Evolutionary conservation across 2,888 invertebrate species (phyloP).

Genomic region (Perdita meconis): DNA sequence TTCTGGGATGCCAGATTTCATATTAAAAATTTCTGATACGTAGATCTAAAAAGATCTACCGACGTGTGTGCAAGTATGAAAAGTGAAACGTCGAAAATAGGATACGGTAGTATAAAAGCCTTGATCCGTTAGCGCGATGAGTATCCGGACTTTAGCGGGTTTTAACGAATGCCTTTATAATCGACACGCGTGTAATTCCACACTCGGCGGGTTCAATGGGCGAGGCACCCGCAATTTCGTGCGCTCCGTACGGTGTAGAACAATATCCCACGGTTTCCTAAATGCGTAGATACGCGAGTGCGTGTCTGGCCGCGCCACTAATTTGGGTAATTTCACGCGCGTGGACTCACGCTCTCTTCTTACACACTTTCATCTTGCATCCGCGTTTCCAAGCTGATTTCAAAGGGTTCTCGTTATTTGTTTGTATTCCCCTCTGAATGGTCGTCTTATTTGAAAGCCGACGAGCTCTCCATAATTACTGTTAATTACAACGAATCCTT

Average conservation of each 20-base stretch:
- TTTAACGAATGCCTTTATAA: conserved; percentile 31
- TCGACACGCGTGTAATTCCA: conserved; percentile 35
- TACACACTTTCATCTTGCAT: conserved; percentile 20
- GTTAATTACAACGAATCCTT: too few species aligned
- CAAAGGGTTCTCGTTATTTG: conserved; percentile 5
- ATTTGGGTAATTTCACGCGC: conserved; percentile 50
- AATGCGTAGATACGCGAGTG: conserved; percentile 24
- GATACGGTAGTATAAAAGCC: neutral
- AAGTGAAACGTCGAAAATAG: neutral
- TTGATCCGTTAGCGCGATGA: neutral
- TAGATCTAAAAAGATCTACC: neutral
- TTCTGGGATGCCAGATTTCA: too few species aligned
- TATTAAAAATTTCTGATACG: neutral
- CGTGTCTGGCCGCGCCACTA: conserved; percentile 32
- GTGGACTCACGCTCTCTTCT: conserved; percentile 19
- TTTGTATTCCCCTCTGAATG: neutral
- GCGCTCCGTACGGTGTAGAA: conserved; percentile 22
- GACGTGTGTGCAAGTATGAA: neutral
- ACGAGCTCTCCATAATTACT: neutral
- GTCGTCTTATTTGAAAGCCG: neutral
- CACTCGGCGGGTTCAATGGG: conserved; percentile 26
- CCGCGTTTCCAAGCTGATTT: conserved; percentile 6
- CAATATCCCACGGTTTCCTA: conserved; percentile 49
- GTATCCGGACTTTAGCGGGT: conserved; percentile 4
- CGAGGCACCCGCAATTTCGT: conserved; percentile 23